These are phyloP conservation scores for Temnothorax nylanderi DNA, from an alignment of 1,140 invertebrate species.

Conservation along the genomic window DNA sequence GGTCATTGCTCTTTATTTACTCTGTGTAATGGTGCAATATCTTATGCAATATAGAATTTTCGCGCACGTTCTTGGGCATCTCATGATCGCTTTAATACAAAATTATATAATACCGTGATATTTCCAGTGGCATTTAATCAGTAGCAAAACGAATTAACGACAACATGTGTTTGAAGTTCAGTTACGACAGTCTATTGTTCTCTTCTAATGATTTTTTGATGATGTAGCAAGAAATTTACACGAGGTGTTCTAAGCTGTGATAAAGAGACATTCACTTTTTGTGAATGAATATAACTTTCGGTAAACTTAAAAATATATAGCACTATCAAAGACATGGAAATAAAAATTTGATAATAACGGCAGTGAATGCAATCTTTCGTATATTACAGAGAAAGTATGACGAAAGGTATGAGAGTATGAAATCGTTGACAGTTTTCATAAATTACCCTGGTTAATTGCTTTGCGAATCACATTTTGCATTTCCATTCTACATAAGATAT, in stretches of 20 bases:
- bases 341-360: not conserved
- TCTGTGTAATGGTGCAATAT: not conserved
- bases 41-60: constrained; percentile 23
- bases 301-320: not conserved
- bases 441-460: constrained; percentile 41
- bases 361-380: not conserved
- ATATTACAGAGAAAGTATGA: constrained; percentile 17
- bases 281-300: not conserved
- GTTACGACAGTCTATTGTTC: not conserved
- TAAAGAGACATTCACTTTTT: not conserved
- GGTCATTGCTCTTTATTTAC: constrained; percentile 6
- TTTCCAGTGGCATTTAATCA: not conserved
- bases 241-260: not conserved
- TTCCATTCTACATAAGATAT: not conserved
- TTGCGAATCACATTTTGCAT: not conserved
- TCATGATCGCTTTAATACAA: constrained; percentile 4
- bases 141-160: not conserved
- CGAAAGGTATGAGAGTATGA: constrained; percentile 7
- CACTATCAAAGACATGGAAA: not conserved
- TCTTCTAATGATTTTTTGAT: not conserved
- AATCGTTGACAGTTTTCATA: constrained; percentile 18
- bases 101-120: not conserved
- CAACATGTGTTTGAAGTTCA: not conserved
- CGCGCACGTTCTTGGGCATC: not conserved
- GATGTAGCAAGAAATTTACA: not conserved